phyloP scores from a whole-genome alignment of 2,113 vertebrate species.

The Acanthochromis polyacanthus region DNA sequence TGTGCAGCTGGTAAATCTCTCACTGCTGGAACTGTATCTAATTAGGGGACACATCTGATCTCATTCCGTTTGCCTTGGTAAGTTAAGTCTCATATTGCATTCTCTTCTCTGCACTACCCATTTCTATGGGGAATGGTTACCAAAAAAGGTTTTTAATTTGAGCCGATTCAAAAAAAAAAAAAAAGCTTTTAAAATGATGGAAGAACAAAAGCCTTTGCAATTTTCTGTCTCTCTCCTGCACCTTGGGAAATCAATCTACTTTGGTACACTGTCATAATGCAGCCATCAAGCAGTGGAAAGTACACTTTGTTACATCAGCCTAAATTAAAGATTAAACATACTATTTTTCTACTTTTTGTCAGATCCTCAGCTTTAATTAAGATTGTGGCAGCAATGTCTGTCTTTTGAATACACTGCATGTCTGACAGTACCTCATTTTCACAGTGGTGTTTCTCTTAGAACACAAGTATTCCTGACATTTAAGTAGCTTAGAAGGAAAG shows the following conservation, averaged over 20 bases:
- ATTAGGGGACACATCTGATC: background rate
- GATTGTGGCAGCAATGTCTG: background rate
- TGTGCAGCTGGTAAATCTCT: background rate
- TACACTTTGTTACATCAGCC: background rate
- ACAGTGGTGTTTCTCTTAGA: background rate
- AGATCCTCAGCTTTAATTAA: background rate
- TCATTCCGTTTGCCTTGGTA: background rate
- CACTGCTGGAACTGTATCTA: background rate
- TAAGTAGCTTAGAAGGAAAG: background rate
- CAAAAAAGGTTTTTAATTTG: background rate
- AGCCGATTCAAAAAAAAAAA: too few species aligned
- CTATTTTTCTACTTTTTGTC: background rate
- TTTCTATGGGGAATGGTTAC: background rate
- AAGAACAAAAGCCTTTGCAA: background rate
- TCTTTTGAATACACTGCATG: background rate
- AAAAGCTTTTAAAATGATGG: background rate
- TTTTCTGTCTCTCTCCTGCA: background rate
- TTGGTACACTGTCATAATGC: background rate
- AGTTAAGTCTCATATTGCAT: too few species aligned
- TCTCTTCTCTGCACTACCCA: background rate
- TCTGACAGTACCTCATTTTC: background rate
- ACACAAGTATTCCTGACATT: background rate
- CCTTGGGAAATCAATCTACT: conserved; percentile 4
- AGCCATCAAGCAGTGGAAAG: background rate
- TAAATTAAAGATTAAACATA: background rate